Evolutionary conservation across 2,888 invertebrate species (phyloP).

Genomic region (Zhengitettix transpicula): DNA sequence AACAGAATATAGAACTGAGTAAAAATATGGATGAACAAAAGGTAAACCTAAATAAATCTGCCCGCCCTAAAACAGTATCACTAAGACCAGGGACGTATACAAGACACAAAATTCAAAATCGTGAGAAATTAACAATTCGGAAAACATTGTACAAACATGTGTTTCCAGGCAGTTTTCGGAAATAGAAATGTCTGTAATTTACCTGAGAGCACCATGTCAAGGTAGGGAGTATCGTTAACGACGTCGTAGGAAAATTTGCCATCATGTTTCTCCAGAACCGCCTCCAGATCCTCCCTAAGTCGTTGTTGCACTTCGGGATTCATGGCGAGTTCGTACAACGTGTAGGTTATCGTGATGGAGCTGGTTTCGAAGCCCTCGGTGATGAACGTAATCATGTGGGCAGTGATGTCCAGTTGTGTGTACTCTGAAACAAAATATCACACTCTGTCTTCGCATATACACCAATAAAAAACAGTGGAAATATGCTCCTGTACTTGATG

Average conservation of each 20-base stretch:
- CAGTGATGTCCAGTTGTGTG: neutral
- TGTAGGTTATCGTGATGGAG: neutral
- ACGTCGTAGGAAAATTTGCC: neutral
- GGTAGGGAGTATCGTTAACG: neutral
- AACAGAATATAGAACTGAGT: no score
- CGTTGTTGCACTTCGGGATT: neutral
- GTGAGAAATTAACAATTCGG: no score
- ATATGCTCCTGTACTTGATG: no score
- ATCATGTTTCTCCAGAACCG: neutral
- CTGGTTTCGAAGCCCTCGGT: neutral
- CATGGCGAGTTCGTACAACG: neutral
- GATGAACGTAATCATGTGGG: neutral
- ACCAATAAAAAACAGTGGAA: no score
- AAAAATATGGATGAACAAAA: no score
- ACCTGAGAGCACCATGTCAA: neutral
- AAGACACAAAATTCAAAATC: no score
- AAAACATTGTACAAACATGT: no score
- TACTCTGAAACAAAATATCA: neutral
- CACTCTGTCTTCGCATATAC: no score
- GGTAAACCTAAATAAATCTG: no score
- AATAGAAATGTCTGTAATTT: neutral
- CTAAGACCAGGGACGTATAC: no score
- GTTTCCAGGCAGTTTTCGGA: no score
- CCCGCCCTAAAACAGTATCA: no score
- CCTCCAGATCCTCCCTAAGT: neutral